A percentile compares a stretch with the other conserved stretches of the same genome.
Conservation (phyloP, 2,113 vertebrate species). For the Rana temporaria region DNA sequence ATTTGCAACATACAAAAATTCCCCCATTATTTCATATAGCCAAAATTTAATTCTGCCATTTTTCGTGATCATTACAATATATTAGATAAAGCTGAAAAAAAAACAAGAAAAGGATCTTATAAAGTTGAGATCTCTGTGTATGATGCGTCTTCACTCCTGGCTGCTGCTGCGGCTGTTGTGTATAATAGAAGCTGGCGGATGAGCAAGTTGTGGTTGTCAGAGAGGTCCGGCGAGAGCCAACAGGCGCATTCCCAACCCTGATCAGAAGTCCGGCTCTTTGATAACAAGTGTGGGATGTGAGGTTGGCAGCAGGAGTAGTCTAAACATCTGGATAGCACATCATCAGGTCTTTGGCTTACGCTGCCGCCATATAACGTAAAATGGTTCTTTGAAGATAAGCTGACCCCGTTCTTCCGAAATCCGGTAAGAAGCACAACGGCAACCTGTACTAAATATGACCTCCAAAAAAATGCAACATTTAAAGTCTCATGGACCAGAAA, state of each 20-base stretch:
- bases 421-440: neutral
- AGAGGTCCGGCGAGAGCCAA: neutral
- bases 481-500: neutral
- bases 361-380: neutral
- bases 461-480: neutral
- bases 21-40: too few relatives aligned
- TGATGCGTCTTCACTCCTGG: neutral
- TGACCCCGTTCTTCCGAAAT: neutral
- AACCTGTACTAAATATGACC: neutral
- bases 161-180: neutral
- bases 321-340: neutral
- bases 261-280: slow-evolving; percentile 15
- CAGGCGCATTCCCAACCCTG: slow-evolving; percentile 21
- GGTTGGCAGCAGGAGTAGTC: slow-evolving; percentile 4
- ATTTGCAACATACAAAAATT: too few relatives aligned
- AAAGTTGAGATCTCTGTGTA: too few relatives aligned
- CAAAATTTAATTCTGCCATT: too few relatives aligned
- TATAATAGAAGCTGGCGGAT: slow-evolving; percentile 7
- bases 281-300: slow-evolving; percentile 26
- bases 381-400: neutral
- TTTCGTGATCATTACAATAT: too few relatives aligned
- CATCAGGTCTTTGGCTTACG: neutral
- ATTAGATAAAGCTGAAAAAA: too few relatives aligned
- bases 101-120: too few relatives aligned
- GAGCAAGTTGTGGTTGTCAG: neutral